A percentile compares a stretch with the other conserved stretches of the same genome.
Conservation (phyloP, 1,140 invertebrate species). For the Bombus huntii region DNA sequence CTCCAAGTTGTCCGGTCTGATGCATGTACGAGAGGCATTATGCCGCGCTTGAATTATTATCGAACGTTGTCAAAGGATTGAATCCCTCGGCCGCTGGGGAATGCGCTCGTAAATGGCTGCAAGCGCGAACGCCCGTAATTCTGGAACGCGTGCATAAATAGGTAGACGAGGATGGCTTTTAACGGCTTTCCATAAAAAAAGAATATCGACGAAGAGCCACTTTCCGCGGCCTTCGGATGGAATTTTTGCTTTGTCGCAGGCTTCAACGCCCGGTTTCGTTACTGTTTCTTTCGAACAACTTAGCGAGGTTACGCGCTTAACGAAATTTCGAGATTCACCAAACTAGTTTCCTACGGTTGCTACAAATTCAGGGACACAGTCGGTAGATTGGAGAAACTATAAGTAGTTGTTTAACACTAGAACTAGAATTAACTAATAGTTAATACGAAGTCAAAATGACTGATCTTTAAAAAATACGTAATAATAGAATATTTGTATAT, state of each 20-base stretch:
- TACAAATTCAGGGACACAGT: too few relatives aligned
- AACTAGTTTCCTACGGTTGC: too few relatives aligned
- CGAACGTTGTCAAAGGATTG: conserved; percentile 33
- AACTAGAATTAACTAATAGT: too few relatives aligned
- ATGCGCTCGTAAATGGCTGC: conserved; percentile 26
- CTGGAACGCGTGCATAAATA: conserved; percentile 39
- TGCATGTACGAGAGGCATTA: conserved; percentile 9
- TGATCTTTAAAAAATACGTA: too few relatives aligned
- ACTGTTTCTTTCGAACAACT: not conserved
- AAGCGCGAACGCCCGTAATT: conserved; percentile 24
- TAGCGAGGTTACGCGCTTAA: not conserved
- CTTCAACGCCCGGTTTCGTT: not conserved
- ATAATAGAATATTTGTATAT: too few relatives aligned
- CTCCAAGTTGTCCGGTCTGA: not conserved
- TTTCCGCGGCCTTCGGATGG: not conserved
- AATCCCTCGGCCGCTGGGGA: conserved; percentile 5
- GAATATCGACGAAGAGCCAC: conserved; percentile 30
- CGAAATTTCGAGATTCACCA: too few relatives aligned
- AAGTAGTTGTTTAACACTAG: too few relatives aligned
- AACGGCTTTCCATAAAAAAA: conserved; percentile 40
- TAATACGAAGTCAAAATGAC: too few relatives aligned
- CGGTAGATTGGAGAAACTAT: too few relatives aligned
- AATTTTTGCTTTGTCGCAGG: conserved; percentile 2
- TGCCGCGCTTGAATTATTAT: conserved; percentile 34
- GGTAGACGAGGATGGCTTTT: conserved; percentile 26